Conservation (phyloP, 1,140 invertebrate genomes). For the Chelonus insularis region DNA sequence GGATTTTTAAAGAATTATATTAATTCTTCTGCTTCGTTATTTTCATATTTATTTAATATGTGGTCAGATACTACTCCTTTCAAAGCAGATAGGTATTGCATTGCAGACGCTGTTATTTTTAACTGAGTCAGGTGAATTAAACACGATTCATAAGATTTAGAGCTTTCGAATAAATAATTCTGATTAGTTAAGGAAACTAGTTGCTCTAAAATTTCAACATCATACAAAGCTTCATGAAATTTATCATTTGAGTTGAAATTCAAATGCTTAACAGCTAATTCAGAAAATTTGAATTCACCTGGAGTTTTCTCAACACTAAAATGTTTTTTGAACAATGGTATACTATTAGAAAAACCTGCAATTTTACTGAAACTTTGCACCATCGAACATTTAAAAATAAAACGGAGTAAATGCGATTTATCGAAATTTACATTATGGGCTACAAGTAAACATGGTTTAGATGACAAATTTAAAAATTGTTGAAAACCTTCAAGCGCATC, state of each 20-base stretch:
- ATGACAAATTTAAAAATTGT: background rate
- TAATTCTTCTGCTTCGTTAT: too few relatives aligned
- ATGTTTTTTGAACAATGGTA: conserved; percentile 18
- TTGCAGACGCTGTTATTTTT: background rate
- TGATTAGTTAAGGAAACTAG: conserved; percentile 17
- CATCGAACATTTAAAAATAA: background rate
- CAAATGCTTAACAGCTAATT: conserved; percentile 24
- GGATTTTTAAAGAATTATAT: conserved; percentile 13
- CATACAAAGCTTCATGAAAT: too few relatives aligned
- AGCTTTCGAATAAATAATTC: conserved; percentile 1
- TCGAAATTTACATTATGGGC: too few relatives aligned
- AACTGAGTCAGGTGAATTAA: background rate
- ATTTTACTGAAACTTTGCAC: too few relatives aligned
- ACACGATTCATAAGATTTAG: conserved; percentile 11
- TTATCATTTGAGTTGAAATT: conserved; percentile 6
- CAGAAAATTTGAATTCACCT: conserved; percentile 17
- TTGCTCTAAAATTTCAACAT: conserved; percentile 31
- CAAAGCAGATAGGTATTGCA: background rate
- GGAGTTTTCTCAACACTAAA: conserved; percentile 20
- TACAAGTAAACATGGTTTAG: too few relatives aligned
- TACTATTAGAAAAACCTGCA: conserved; percentile 23
- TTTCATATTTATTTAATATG: conserved; percentile 29
- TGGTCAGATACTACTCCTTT: conserved; percentile 21
- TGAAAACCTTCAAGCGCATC: background rate
- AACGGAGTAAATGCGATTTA: background rate